These are phyloP conservation scores for Anser cygnoides DNA, from an alignment of 2,113 vertebrate genomes.

Conservation along the genomic window DNA sequence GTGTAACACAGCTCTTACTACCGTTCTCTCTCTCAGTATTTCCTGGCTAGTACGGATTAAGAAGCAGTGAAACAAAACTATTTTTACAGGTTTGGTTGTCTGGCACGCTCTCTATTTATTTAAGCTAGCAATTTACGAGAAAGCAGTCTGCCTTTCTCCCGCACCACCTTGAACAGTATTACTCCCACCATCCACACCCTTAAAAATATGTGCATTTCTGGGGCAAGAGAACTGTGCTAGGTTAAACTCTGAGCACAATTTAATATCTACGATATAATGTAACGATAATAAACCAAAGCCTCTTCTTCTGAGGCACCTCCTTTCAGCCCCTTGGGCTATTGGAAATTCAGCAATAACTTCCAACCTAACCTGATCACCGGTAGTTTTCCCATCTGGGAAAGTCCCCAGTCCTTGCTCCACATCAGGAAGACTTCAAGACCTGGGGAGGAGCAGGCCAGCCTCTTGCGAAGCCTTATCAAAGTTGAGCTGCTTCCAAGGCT, in stretches of 20 bases:
- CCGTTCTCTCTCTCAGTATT: constrained; percentile 10
- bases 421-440: not conserved
- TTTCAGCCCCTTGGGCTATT: not conserved
- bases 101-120: constrained; percentile 37
- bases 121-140: constrained; percentile 38
- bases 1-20: not conserved
- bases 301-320: not conserved
- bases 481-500: not conserved
- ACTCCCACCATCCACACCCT: not conserved
- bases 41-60: constrained; percentile 43
- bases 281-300: not conserved
- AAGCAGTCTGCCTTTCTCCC: not conserved
- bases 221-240: not conserved
- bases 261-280: not conserved
- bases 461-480: not conserved
- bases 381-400: not conserved
- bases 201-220: not conserved
- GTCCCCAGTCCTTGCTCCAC: not conserved
- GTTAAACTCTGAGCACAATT: not conserved
- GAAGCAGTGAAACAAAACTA: constrained; percentile 44
- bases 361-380: not conserved
- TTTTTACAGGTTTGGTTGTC: constrained; percentile 61
- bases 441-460: not conserved
- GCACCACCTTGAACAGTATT: not conserved
- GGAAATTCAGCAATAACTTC: not conserved